These are phyloP conservation scores for Papilio aristodemus DNA, from an alignment of 1,140 invertebrate genomes.

Conservation along the genomic window DNA sequence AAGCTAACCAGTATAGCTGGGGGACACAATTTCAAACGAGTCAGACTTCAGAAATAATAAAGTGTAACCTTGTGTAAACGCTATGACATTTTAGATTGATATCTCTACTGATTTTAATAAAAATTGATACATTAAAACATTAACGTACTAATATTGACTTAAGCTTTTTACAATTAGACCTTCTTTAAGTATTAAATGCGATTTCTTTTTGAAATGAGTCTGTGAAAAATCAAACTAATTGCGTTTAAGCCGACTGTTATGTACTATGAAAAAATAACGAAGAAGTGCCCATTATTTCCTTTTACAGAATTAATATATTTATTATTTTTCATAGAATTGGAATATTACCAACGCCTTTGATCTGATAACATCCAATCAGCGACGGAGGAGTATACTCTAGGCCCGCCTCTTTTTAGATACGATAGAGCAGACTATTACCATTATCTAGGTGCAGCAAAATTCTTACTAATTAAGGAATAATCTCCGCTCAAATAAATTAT, in stretches of 20 bases:
- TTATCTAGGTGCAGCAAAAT: slow-evolving; percentile 1
- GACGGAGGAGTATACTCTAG: slow-evolving; percentile 30
- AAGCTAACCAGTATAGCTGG: no score
- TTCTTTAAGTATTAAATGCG: no score
- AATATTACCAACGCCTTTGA: slow-evolving; percentile 23
- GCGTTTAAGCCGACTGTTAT: neutral
- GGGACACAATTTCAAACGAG: no score
- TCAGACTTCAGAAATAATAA: no score
- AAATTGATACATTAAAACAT: no score
- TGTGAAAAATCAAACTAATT: no score
- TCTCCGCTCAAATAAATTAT: neutral
- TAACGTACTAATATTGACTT: no score
- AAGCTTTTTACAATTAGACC: no score
- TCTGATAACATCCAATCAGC: slow-evolving; percentile 38
- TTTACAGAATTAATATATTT: slow-evolving; percentile 5
- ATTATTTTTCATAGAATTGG: slow-evolving; percentile 34
- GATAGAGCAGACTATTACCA: neutral
- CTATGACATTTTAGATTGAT: no score
- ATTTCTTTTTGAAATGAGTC: no score
- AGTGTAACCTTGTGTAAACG: no score
- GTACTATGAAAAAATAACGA: neutral
- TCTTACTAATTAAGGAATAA: neutral
- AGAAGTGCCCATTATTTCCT: neutral
- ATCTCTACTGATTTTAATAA: no score
- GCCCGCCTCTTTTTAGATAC: slow-evolving; percentile 49